Conservation (phyloP, 2,888 invertebrate species). For the Himalopsyche tibetana region DNA sequence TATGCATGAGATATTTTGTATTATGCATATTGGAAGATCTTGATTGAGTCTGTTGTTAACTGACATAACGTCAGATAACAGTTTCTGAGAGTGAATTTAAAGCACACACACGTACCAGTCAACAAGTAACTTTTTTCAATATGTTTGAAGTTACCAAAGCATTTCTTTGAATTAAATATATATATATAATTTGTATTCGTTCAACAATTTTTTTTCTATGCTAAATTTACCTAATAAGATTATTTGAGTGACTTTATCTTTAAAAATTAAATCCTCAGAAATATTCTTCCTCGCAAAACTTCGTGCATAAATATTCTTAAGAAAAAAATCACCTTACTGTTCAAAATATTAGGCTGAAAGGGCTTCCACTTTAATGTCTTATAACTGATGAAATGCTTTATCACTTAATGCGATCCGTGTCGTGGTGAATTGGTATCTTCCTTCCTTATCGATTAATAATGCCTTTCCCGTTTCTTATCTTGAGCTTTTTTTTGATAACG, state of each 20-base stretch:
- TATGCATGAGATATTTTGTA: slow-evolving; percentile 42
- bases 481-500: slow-evolving; percentile 35
- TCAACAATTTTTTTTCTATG: too few relatives aligned
- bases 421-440: slow-evolving; percentile 40
- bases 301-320: too few relatives aligned
- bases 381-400: slow-evolving; percentile 34
- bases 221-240: too few relatives aligned
- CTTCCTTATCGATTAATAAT: slow-evolving; percentile 43
- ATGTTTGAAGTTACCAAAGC: too few relatives aligned
- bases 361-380: slow-evolving; percentile 20
- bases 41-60: slow-evolving; percentile 27
- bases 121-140: too few relatives aligned
- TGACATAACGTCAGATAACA: background rate
- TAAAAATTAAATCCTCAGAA: too few relatives aligned
- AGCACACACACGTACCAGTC: too few relatives aligned
- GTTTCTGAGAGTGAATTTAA: too few relatives aligned
- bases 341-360: slow-evolving; percentile 36
- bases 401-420: slow-evolving; percentile 42
- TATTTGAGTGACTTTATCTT: too few relatives aligned
- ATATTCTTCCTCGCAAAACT: too few relatives aligned
- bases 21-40: background rate
- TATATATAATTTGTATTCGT: too few relatives aligned
- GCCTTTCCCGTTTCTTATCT: slow-evolving; percentile 40
- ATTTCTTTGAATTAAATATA: too few relatives aligned
- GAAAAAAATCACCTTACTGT: background rate